phyloP scores from a whole-genome alignment of 2,888 invertebrate species.

The Eupithecia tripunctaria region DNA sequence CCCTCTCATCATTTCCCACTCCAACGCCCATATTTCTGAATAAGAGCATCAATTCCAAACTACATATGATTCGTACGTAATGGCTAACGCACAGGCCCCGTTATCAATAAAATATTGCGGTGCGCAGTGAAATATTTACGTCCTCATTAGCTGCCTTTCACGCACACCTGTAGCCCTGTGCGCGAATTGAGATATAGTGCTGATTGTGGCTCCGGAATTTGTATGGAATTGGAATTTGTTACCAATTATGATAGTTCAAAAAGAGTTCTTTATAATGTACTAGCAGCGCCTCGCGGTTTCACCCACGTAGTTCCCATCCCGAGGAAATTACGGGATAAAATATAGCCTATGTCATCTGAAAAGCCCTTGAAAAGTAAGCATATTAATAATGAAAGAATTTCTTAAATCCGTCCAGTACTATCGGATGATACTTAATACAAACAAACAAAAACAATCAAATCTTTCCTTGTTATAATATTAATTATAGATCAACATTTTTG shows the following conservation, averaged over 20 bases:
- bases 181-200: constrained; percentile 39
- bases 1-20: constrained; percentile 23
- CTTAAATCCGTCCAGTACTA: too few relatives aligned
- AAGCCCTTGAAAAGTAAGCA: too few relatives aligned
- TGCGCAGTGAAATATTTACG: constrained; percentile 67
- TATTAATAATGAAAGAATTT: too few relatives aligned
- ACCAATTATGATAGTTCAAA: background rate
- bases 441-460: too few relatives aligned
- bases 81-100: constrained; percentile 45
- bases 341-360: too few relatives aligned
- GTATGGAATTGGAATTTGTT: constrained; percentile 24
- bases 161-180: constrained; percentile 41
- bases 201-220: constrained; percentile 27
- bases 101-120: constrained; percentile 68
- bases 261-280: background rate
- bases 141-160: constrained; percentile 65
- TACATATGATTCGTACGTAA: constrained; percentile 44
- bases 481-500: too few relatives aligned
- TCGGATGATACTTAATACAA: too few relatives aligned
- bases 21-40: constrained; percentile 36
- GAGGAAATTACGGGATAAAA: too few relatives aligned
- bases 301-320: too few relatives aligned
- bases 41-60: constrained; percentile 45
- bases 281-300: too few relatives aligned
- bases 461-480: too few relatives aligned